phyloP scores from a whole-genome alignment of 2,888 invertebrate species.

The Microdon myrmicae region DNA sequence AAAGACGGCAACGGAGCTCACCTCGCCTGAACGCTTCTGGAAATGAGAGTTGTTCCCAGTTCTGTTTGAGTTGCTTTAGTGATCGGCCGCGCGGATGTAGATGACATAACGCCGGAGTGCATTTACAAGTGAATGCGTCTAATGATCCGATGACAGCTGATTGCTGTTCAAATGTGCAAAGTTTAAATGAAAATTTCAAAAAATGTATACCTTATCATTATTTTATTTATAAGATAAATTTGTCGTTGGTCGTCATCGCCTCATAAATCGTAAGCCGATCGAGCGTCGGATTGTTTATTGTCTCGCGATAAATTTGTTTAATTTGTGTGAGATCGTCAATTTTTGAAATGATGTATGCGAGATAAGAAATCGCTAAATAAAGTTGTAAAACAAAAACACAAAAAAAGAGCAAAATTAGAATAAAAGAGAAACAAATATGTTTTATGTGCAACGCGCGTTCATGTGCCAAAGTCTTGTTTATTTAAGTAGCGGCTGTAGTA shows the following conservation, averaged over 20 bases:
- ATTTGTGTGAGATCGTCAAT: too few relatives aligned
- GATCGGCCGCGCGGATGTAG: slow-evolving; percentile 45
- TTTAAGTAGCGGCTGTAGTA: slow-evolving; percentile 12
- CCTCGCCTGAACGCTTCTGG: slow-evolving; percentile 42
- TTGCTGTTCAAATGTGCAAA: too few relatives aligned
- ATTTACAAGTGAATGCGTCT: too few relatives aligned
- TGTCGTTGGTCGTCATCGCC: neutral
- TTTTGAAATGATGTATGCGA: too few relatives aligned
- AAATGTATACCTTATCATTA: too few relatives aligned
- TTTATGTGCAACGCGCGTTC: too few relatives aligned
- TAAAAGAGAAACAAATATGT: slow-evolving; percentile 8
- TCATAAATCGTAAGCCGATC: neutral
- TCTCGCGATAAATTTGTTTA: too few relatives aligned
- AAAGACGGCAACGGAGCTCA: too few relatives aligned
- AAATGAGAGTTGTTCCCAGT: slow-evolving; percentile 48
- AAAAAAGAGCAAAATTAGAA: slow-evolving; percentile 2
- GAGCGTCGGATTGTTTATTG: neutral
- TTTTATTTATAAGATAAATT: neutral
- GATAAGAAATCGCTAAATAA: neutral
- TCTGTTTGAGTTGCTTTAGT: slow-evolving; percentile 52
- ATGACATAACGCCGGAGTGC: neutral
- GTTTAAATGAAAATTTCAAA: too few relatives aligned
- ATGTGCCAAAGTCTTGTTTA: too few relatives aligned
- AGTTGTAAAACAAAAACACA: neutral
- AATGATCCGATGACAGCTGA: too few relatives aligned